These are phyloP conservation scores for Liparis tanakae DNA, from an alignment of 2,797 vertebrate species.

Conservation along the genomic window DNA sequence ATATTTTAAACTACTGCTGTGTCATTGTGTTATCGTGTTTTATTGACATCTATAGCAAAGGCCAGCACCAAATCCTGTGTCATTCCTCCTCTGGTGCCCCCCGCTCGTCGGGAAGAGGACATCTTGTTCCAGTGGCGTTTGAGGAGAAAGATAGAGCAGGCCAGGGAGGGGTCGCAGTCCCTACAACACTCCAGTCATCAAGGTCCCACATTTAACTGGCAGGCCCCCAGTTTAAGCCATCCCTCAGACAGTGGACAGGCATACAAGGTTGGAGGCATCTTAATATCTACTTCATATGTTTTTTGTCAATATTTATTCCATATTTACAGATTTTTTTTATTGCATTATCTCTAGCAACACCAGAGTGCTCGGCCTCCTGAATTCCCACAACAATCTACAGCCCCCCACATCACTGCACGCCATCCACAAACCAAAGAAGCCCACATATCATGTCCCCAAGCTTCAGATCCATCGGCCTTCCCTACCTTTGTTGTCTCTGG, in stretches of 20 bases:
- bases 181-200: constrained; percentile 44
- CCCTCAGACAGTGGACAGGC: constrained; percentile 29
- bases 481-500: constrained; percentile 49
- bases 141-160: constrained; percentile 89
- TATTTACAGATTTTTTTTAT: constrained; percentile 1
- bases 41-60: constrained; percentile 40
- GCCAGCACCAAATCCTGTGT: constrained; percentile 11
- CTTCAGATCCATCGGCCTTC: constrained; percentile 19
- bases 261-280: constrained; percentile 55
- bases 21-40: constrained; percentile 22
- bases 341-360: constrained; percentile 34
- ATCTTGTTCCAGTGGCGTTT: constrained; percentile 93
- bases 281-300: not conserved
- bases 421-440: constrained; percentile 32
- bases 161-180: constrained; percentile 62
- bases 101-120: constrained; percentile 84
- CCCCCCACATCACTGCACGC: constrained; percentile 29
- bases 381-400: constrained; percentile 39
- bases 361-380: constrained; percentile 27
- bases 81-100: constrained; percentile 34
- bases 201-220: constrained; percentile 45
- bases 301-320: not conserved
- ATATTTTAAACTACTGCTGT: not conserved
- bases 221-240: constrained; percentile 32
- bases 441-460: constrained; percentile 7